A percentile compares a stretch with the other conserved stretches of the same genome.
phyloP scores from a whole-genome alignment of 1,140 invertebrate species.

The Drosophila simulans region DNA sequence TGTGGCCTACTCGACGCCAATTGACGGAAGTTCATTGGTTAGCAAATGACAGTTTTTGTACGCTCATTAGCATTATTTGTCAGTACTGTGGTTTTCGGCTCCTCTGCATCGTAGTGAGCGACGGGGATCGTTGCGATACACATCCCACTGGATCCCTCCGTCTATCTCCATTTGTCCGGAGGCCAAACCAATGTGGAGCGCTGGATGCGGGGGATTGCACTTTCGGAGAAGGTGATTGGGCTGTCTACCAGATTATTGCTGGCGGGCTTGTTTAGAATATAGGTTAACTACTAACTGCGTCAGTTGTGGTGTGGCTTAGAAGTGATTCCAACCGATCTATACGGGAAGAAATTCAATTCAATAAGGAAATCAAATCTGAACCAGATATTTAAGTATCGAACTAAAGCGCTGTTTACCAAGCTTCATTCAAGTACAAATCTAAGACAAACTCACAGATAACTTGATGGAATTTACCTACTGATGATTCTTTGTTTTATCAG shows the following conservation, averaged over 20 bases:
- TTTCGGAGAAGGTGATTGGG: slow-evolving; percentile 27
- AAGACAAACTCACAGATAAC: too few species aligned
- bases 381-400: too few species aligned
- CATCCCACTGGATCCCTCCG: background rate
- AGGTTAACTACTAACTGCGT: slow-evolving; percentile 41
- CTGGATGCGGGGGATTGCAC: slow-evolving; percentile 9
- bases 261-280: slow-evolving; percentile 18
- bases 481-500: slow-evolving; percentile 10
- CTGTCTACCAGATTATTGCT: slow-evolving; percentile 22
- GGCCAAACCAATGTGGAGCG: slow-evolving; percentile 2
- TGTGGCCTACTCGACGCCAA: slow-evolving; percentile 56
- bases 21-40: slow-evolving; percentile 83
- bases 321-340: background rate
- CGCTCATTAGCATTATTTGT: slow-evolving; percentile 83
- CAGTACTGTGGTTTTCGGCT: slow-evolving; percentile 68
- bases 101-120: slow-evolving; percentile 39
- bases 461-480: too few species aligned
- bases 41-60: slow-evolving; percentile 83
- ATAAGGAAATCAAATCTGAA: background rate
- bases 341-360: background rate
- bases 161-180: slow-evolving; percentile 9
- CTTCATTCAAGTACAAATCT: too few species aligned
- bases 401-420: too few species aligned
- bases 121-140: slow-evolving; percentile 54
- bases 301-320: slow-evolving; percentile 15